Percentiles rank a stretch among this genome's conserved stretches.
Conservation (phyloP, 2,113 vertebrate species). For the Microtus oregoni region DNA sequence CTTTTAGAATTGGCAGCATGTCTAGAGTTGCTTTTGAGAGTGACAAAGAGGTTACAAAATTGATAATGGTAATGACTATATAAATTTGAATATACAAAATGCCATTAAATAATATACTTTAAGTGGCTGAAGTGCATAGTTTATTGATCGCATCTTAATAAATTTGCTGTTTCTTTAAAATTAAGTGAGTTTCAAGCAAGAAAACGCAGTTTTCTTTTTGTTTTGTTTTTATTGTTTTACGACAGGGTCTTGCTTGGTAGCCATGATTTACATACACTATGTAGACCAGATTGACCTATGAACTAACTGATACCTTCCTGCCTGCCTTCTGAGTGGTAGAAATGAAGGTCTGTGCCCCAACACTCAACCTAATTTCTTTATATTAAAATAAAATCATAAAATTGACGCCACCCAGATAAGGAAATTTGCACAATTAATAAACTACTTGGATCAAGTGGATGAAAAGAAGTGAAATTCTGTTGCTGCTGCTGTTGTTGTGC, state of each 20-base stretch:
- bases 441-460: background rate
- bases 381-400: background rate
- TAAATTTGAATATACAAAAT: background rate
- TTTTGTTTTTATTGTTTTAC: too few species aligned
- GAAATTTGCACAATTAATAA: slow-evolving; percentile 16
- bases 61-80: background rate
- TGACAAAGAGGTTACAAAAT: slow-evolving; percentile 12
- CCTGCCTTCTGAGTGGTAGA: background rate
- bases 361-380: background rate
- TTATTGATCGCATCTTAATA: background rate
- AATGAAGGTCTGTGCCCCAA: background rate
- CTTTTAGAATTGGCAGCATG: background rate
- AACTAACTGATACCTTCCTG: background rate
- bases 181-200: background rate
- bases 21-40: background rate
- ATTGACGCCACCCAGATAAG: background rate
- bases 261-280: background rate
- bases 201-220: background rate
- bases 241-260: background rate
- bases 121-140: background rate
- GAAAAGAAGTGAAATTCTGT: background rate
- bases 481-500: background rate
- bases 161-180: background rate
- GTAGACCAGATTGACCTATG: background rate
- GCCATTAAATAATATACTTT: background rate